phyloP scores from a whole-genome alignment of 2,113 vertebrate species.

The Chascanopsetta lugubris region DNA sequence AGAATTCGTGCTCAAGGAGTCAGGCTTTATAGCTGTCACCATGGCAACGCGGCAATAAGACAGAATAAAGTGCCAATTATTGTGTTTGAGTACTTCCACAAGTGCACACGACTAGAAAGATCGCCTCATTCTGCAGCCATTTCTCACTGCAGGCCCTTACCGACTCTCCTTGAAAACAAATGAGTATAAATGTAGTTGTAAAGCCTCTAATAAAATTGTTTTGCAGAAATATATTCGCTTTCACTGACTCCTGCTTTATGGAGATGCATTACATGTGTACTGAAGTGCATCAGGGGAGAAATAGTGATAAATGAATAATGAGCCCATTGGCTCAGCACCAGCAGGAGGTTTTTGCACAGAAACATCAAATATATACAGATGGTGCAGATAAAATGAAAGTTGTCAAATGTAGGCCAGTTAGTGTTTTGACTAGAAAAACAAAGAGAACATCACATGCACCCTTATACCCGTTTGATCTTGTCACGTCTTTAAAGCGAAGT shows the following conservation, averaged over 20 bases:
- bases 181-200: slow-evolving; percentile 10
- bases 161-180: slow-evolving; percentile 31
- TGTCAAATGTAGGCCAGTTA: slow-evolving; percentile 16
- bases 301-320: slow-evolving; percentile 37
- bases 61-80: slow-evolving; percentile 60
- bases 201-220: slow-evolving; percentile 10
- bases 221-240: slow-evolving; percentile 24
- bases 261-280: slow-evolving; percentile 42
- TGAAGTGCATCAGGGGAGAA: slow-evolving; percentile 35
- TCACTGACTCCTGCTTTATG: slow-evolving; percentile 35
- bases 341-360: slow-evolving; percentile 28
- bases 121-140: slow-evolving; percentile 41
- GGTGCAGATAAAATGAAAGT: slow-evolving; percentile 22
- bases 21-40: slow-evolving; percentile 62
- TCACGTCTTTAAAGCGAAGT: not conserved
- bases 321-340: slow-evolving; percentile 38
- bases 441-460: slow-evolving; percentile 12
- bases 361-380: slow-evolving; percentile 22
- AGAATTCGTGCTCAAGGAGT: slow-evolving; percentile 67
- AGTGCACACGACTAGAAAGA: slow-evolving; percentile 49
- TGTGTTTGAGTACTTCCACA: slow-evolving; percentile 66
- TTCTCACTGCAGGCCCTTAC: slow-evolving; percentile 6
- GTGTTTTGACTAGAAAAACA: slow-evolving; percentile 19
- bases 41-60: slow-evolving; percentile 59
- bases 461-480: not conserved